These are phyloP conservation scores for Oscheius sp. DNA, from an alignment of 2,888 invertebrate species.

Conservation along the genomic window DNA sequence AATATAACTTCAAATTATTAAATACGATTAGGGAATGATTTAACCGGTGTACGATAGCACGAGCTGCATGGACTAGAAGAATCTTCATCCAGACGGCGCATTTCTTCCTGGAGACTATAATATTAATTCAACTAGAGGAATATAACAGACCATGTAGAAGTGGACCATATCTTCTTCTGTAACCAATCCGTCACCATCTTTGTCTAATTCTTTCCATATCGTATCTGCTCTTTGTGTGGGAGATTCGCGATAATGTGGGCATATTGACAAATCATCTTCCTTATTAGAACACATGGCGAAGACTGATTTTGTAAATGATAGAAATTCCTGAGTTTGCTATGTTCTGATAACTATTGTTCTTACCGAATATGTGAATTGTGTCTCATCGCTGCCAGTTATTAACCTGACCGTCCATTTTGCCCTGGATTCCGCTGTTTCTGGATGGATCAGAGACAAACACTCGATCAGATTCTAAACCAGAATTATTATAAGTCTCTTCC, in stretches of 20 bases:
- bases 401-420: constrained; percentile 68
- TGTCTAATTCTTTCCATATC: constrained; percentile 48
- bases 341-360: background rate
- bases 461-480: constrained; percentile 51
- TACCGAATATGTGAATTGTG: constrained; percentile 55
- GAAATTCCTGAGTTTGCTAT: constrained; percentile 57
- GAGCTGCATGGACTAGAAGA: constrained; percentile 16
- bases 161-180: constrained; percentile 51
- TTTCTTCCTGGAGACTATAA: constrained; percentile 10
- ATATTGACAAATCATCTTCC: constrained; percentile 35
- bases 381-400: constrained; percentile 58
- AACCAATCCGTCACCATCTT: constrained; percentile 55
- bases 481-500: background rate
- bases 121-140: background rate
- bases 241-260: constrained; percentile 45
- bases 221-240: constrained; percentile 56
- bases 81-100: background rate
- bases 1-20: constrained; percentile 9
- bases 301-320: constrained; percentile 65
- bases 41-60: constrained; percentile 11
- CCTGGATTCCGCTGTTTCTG: constrained; percentile 56
- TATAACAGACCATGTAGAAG: constrained; percentile 45
- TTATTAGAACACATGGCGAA: constrained; percentile 57
- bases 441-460: constrained; percentile 49
- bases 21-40: background rate